Evolutionary conservation across 2,113 vertebrate species (phyloP).

Genomic region (Propithecus coquereli): DNA sequence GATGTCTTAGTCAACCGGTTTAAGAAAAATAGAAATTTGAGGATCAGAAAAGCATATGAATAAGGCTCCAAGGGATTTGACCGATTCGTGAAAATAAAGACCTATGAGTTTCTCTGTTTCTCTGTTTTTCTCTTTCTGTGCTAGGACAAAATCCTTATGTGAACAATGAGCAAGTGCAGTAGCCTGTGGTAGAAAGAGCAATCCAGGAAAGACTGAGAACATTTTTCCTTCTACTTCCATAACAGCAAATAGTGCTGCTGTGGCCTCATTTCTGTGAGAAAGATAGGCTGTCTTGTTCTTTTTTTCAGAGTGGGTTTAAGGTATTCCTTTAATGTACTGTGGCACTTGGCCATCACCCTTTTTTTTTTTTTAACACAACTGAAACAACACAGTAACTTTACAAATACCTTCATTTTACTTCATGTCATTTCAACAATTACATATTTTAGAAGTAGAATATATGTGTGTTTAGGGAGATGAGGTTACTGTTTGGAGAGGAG

Average conservation of each 20-base stretch:
- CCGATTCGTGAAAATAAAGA: neutral
- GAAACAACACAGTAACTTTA: neutral
- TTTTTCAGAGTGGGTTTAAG: neutral
- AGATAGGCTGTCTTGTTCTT: neutral
- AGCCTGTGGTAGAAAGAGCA: neutral
- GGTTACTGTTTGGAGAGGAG: neutral
- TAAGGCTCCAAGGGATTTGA: neutral
- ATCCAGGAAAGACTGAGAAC: neutral
- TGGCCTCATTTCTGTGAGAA: neutral
- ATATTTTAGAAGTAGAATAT: neutral
- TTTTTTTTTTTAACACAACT: no score
- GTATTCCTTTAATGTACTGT: neutral
- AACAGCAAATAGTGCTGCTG: rapidly evolving
- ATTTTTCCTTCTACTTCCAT: neutral
- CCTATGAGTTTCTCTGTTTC: neutral
- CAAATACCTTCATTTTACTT: neutral
- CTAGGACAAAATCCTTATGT: neutral
- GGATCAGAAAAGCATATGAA: neutral
- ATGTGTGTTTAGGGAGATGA: neutral
- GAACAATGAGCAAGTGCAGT: neutral
- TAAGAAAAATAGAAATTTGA: neutral
- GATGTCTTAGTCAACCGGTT: neutral
- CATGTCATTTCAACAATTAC: neutral
- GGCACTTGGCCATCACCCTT: neutral
- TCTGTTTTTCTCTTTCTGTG: neutral